A percentile compares a stretch with the other conserved stretches of the same genome.
These are phyloP conservation scores for Syrphus vitripennis DNA, from an alignment of 2,888 invertebrate genomes.

Conservation along the genomic window DNA sequence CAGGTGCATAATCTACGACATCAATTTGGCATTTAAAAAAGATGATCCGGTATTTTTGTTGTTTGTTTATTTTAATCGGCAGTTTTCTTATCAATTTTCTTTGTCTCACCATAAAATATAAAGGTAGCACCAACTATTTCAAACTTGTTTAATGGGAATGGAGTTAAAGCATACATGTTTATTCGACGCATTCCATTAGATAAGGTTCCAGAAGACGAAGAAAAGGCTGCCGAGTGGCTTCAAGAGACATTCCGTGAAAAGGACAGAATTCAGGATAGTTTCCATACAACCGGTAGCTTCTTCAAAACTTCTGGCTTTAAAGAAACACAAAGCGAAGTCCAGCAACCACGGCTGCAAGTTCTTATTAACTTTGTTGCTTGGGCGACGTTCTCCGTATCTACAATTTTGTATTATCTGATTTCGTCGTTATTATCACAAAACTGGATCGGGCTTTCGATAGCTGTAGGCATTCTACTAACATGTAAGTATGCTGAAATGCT, in stretches of 20 bases:
- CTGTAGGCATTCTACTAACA: slow-evolving; percentile 84
- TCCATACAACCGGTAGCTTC: slow-evolving; percentile 85
- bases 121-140: slow-evolving; percentile 89
- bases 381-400: slow-evolving; percentile 80
- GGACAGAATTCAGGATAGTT: slow-evolving; percentile 83
- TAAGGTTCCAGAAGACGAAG: slow-evolving; percentile 87
- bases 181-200: slow-evolving; percentile 91
- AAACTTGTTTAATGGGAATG: slow-evolving; percentile 88
- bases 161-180: slow-evolving; percentile 88
- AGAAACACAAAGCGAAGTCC: slow-evolving; percentile 83
- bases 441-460: slow-evolving; percentile 80
- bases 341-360: slow-evolving; percentile 85
- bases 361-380: slow-evolving; percentile 88
- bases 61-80: background rate
- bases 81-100: background rate
- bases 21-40: slow-evolving; percentile 87
- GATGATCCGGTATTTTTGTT: slow-evolving; percentile 82
- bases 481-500: slow-evolving; percentile 90
- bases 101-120: background rate
- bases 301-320: slow-evolving; percentile 88
- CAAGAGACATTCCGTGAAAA: slow-evolving; percentile 91
- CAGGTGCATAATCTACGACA: slow-evolving; percentile 92
- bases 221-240: slow-evolving; percentile 90
- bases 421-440: slow-evolving; percentile 80
- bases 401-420: slow-evolving; percentile 76